phyloP scores from a whole-genome alignment of 2,113 vertebrate genomes.

The Chascanopsetta lugubris region DNA sequence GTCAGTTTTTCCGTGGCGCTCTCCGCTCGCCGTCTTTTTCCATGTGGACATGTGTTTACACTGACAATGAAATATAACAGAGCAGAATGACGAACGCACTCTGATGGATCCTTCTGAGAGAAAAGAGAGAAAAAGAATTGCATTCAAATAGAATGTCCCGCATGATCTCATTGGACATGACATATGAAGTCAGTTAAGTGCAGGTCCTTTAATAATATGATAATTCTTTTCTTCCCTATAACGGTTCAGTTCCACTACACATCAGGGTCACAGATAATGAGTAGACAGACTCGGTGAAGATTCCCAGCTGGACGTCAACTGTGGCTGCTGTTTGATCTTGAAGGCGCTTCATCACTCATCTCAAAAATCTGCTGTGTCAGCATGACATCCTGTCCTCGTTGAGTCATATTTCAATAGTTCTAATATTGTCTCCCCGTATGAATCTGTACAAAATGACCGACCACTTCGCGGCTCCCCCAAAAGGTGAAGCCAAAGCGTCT shows the following conservation, averaged over 20 bases:
- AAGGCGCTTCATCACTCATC: slow-evolving; percentile 6
- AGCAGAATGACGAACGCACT: slow-evolving; percentile 53
- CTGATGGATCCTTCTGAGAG: slow-evolving; percentile 46
- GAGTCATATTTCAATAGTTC: no score
- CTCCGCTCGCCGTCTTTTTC: slow-evolving; percentile 57
- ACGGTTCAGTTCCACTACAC: slow-evolving; percentile 18
- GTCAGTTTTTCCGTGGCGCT: slow-evolving; percentile 66
- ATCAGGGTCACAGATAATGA: slow-evolving; percentile 14
- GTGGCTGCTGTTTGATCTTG: not conserved
- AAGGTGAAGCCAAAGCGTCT: no score
- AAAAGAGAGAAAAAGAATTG: slow-evolving; percentile 50
- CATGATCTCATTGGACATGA: slow-evolving; percentile 60
- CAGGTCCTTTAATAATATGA: no score
- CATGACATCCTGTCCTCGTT: no score
- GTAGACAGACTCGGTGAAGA: slow-evolving; percentile 2
- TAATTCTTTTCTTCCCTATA: slow-evolving; percentile 8
- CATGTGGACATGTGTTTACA: slow-evolving; percentile 62
- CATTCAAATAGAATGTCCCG: slow-evolving; percentile 31
- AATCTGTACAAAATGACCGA: no score
- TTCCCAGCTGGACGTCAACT: slow-evolving; percentile 11
- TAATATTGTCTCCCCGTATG: no score
- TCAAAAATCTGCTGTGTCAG: no score
- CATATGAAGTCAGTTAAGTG: slow-evolving; percentile 46
- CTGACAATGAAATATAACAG: slow-evolving; percentile 63
- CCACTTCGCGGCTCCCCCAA: no score